Evolutionary conservation across 2,888 invertebrate species (phyloP).

Genomic region (Ophion slaviceki): DNA sequence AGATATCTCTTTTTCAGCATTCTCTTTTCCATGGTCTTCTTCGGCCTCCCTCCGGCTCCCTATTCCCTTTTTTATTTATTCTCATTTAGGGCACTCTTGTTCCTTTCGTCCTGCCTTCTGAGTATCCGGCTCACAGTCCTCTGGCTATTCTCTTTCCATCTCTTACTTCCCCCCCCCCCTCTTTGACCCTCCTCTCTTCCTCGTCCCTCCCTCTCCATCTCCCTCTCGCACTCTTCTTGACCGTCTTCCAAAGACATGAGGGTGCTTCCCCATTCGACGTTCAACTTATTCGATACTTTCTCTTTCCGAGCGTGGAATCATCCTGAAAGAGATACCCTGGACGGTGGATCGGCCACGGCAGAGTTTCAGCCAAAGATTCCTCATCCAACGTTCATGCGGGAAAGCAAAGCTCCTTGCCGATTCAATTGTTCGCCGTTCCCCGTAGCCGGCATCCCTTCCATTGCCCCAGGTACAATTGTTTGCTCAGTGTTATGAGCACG

Average conservation of each 20-base stretch:
- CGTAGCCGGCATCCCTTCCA: not conserved
- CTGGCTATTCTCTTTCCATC: too few species aligned
- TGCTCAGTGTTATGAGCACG: not conserved
- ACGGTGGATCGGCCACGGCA: not conserved
- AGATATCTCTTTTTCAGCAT: constrained; percentile 24
- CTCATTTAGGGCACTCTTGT: constrained; percentile 1
- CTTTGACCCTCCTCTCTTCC: too few species aligned
- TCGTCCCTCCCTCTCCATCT: too few species aligned
- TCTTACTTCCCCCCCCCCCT: too few species aligned
- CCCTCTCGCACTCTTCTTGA: too few species aligned
- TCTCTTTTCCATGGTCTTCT: constrained; percentile 12
- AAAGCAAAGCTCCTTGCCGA: not conserved
- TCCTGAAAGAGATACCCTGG: not conserved
- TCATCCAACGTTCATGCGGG: not conserved
- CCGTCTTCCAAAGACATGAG: too few species aligned
- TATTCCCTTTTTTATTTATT: not conserved
- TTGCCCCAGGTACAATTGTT: not conserved
- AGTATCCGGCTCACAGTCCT: too few species aligned
- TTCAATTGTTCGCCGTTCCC: not conserved
- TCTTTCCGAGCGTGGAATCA: not conserved
- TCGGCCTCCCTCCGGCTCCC: not conserved
- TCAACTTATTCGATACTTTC: not conserved
- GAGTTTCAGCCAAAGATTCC: not conserved
- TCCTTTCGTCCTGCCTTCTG: not conserved
- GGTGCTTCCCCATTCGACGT: too few species aligned